A percentile compares a stretch with the other conserved stretches of the same genome.
Evolutionary conservation across 2,113 vertebrate species (phyloP).

Genomic region (Seriola quinqueradiata): DNA sequence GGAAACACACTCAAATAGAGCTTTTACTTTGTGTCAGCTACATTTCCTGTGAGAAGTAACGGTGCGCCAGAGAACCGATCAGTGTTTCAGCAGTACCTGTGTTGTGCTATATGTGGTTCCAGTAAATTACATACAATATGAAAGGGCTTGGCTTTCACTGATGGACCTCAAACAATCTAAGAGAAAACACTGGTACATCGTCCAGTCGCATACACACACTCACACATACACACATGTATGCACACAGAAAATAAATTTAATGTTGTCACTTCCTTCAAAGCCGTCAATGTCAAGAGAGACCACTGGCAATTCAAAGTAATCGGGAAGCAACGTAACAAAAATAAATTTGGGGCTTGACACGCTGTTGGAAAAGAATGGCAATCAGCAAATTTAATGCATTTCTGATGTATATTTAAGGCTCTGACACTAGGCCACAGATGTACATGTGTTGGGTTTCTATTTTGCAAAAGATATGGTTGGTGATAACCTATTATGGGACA

Average conservation of each 20-base stretch:
- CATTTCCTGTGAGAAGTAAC: conserved; percentile 62
- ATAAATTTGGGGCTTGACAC: conserved; percentile 90
- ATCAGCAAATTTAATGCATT: conserved; percentile 99
- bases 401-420: conserved; percentile 98
- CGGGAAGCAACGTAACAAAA: conserved; percentile 88
- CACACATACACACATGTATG: conserved; percentile 57
- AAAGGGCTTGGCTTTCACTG: conserved; percentile 57
- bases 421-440: conserved; percentile 98
- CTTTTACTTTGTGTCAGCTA: conserved; percentile 60
- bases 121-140: conserved; percentile 74
- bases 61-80: conserved; percentile 57
- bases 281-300: conserved; percentile 85
- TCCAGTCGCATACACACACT: conserved; percentile 33
- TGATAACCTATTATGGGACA: conserved; percentile 97
- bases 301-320: conserved; percentile 92
- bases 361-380: conserved; percentile 94
- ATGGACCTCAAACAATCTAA: conserved; percentile 73
- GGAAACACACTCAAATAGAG: conserved; percentile 60
- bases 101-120: conserved; percentile 49
- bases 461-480: conserved; percentile 95
- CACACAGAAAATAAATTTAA: conserved; percentile 77
- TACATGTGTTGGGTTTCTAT: conserved; percentile 98
- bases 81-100: conserved; percentile 57
- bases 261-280: conserved; percentile 85
- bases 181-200: conserved; percentile 73